Conservation (phyloP, 2,888 invertebrate species). For the Schizaphis graminum region DNA sequence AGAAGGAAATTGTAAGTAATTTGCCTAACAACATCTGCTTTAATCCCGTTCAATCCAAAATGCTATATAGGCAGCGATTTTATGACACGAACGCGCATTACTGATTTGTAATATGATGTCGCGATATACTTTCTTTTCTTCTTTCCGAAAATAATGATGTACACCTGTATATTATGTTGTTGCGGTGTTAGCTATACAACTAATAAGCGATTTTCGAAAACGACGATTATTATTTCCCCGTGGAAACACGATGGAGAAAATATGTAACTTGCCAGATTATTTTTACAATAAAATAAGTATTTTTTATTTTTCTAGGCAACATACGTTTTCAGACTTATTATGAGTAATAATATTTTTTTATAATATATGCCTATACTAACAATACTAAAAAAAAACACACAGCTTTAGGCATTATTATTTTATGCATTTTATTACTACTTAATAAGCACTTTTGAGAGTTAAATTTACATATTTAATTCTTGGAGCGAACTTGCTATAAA, state of each 20-base stretch:
- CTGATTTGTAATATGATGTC: slow-evolving; percentile 15
- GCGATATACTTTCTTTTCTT: slow-evolving; percentile 32
- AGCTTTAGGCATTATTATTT: neutral
- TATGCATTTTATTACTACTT: neutral
- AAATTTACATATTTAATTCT: neutral
- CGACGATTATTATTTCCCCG: too few species aligned
- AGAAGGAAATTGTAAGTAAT: slow-evolving; percentile 42
- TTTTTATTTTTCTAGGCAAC: neutral
- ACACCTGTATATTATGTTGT: neutral
- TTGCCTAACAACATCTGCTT: slow-evolving; percentile 9
- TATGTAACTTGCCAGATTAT: neutral
- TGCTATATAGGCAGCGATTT: neutral
- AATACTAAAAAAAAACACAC: neutral
- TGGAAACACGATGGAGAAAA: neutral
- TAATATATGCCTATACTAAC: neutral
- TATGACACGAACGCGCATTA: slow-evolving; percentile 25
- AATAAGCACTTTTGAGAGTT: neutral
- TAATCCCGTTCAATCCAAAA: neutral
- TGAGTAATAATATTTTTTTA: neutral
- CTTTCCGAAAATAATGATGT: slow-evolving; percentile 2
- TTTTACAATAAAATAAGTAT: neutral
- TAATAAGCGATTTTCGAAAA: neutral
- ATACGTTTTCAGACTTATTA: neutral
- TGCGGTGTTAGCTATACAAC: neutral
- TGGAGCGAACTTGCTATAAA: neutral